Conservation (phyloP, 2,113 vertebrate genomes). For the Oxyruncus cristatus region DNA sequence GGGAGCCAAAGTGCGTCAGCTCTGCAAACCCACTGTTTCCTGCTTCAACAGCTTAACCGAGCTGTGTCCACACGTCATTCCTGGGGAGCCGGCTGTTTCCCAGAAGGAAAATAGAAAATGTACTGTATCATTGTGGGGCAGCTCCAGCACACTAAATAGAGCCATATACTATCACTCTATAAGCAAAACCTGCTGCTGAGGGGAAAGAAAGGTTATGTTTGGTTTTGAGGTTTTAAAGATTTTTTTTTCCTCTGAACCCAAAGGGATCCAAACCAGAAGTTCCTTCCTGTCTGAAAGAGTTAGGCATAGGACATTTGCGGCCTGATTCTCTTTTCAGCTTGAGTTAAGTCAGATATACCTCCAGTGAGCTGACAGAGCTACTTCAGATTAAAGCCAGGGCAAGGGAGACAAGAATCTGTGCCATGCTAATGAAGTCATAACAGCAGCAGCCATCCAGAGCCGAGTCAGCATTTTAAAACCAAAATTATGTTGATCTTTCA, state of each 20-base stretch:
- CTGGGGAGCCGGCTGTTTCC: neutral
- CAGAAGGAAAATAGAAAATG: neutral
- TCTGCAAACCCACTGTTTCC: neutral
- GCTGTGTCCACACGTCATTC: neutral
- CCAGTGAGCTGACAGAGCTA: neutral
- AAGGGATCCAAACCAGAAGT: constrained; percentile 51
- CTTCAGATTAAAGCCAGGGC: neutral
- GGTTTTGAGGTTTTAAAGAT: constrained; percentile 18
- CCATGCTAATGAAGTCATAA: constrained; percentile 23
- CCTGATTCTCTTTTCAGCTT: neutral
- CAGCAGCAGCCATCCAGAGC: neutral
- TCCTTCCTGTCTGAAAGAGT: constrained; percentile 32
- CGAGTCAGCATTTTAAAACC: constrained; percentile 25
- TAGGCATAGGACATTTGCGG: neutral
- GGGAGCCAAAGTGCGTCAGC: constrained; percentile 25
- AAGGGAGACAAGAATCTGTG: neutral
- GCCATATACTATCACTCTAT: constrained; percentile 12
- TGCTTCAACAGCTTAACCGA: neutral
- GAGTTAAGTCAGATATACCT: neutral
- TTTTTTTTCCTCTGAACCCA: neutral
- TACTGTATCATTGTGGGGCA: constrained; percentile 21
- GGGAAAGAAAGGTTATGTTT: constrained; percentile 52
- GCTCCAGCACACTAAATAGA: neutral
- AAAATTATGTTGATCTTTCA: constrained; percentile 49
- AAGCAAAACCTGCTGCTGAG: constrained; percentile 58